A percentile compares a stretch with the other conserved stretches of the same genome.
These are phyloP conservation scores for Sympetrum striolatum DNA, from an alignment of 2,888 invertebrate genomes.

Conservation along the genomic window DNA sequence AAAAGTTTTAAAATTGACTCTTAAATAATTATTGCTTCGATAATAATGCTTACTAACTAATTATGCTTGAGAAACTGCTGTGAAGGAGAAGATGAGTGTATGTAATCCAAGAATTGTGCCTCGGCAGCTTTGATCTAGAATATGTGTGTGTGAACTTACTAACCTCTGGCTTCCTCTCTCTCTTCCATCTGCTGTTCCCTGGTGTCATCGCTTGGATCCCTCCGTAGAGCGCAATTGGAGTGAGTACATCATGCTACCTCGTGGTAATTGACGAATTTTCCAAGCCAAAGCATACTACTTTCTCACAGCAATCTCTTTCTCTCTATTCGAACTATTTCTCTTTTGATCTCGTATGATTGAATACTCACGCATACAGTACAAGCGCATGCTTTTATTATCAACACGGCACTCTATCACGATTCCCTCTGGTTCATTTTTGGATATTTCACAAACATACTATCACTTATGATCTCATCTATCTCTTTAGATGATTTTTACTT, in stretches of 20 bases:
- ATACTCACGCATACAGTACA: too few relatives aligned
- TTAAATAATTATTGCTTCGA: too few relatives aligned
- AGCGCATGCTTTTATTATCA: too few relatives aligned
- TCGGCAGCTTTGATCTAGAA: background rate
- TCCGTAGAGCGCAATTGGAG: constrained; percentile 31
- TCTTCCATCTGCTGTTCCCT: constrained; percentile 2
- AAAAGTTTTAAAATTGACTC: too few relatives aligned
- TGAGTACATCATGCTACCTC: constrained; percentile 25
- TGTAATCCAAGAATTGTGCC: background rate
- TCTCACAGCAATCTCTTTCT: background rate
- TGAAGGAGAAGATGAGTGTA: background rate
- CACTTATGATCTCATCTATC: too few relatives aligned
- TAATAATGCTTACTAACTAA: too few relatives aligned
- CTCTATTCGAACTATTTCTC: background rate
- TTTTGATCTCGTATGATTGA: too few relatives aligned
- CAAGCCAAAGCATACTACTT: background rate
- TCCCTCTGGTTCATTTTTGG: too few relatives aligned
- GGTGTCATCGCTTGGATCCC: background rate
- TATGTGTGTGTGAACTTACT: background rate
- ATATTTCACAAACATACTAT: too few relatives aligned
- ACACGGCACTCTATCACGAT: too few relatives aligned
- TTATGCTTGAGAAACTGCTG: too few relatives aligned
- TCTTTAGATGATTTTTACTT: too few relatives aligned
- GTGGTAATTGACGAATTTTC: background rate
- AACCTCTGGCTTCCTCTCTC: constrained; percentile 6